phyloP scores from a whole-genome alignment of 2,888 invertebrate genomes.

The Thymelicus lineola region DNA sequence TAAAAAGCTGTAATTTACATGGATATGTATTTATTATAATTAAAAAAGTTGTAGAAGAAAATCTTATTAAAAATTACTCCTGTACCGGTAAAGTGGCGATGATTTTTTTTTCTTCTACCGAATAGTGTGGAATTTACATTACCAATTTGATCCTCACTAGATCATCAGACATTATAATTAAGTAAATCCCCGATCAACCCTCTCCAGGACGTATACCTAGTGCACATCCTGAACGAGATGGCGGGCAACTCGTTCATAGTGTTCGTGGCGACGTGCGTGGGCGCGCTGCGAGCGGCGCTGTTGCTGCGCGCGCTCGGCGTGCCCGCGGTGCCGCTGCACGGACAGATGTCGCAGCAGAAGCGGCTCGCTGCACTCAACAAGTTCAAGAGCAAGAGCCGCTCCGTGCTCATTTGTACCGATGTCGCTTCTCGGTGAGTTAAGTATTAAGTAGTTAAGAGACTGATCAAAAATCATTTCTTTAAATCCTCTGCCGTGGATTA shows the following conservation, averaged over 20 bases:
- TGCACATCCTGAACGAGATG: constrained; percentile 97
- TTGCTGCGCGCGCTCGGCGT: constrained; percentile 96
- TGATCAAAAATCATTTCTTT: too few species aligned
- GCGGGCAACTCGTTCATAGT: constrained; percentile 98
- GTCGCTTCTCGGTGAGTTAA: constrained; percentile 97
- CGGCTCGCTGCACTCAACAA: constrained; percentile 97
- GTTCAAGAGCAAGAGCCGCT: constrained; percentile 97
- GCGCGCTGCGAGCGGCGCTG: constrained; percentile 94
- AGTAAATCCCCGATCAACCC: background rate
- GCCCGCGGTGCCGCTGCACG: constrained; percentile 98
- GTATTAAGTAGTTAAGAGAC: too few species aligned
- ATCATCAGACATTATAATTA: too few species aligned
- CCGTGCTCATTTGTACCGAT: constrained; percentile 98
- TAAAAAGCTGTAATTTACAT: too few species aligned
- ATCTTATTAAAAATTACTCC: too few species aligned
- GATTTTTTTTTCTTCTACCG: too few species aligned
- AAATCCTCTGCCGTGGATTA: too few species aligned
- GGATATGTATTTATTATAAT: too few species aligned
- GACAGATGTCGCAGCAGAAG: constrained; percentile 99
- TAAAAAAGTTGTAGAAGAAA: too few species aligned
- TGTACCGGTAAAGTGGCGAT: too few species aligned
- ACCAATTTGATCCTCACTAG: too few species aligned
- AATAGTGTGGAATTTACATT: too few species aligned
- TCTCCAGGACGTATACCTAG: constrained; percentile 95
- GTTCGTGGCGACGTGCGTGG: constrained; percentile 97